Conservation (phyloP, 1,140 invertebrate species). For the Himalopsyche phryganea region DNA sequence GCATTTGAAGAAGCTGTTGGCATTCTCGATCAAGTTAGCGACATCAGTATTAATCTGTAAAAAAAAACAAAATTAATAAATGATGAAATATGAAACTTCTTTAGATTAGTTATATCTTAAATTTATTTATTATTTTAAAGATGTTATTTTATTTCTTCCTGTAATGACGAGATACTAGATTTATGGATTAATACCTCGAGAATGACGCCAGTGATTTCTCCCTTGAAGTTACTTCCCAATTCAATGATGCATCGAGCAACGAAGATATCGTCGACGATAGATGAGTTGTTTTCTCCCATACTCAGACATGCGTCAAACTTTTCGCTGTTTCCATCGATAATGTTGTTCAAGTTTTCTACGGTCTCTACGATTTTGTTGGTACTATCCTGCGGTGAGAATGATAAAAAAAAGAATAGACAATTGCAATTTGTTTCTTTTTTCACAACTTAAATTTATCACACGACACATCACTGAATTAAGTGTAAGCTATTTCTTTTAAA, state of each 20-base stretch:
- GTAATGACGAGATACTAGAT: no score
- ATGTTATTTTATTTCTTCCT: no score
- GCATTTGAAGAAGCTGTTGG: neutral
- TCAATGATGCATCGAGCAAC: constrained; percentile 7
- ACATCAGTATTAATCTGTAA: constrained; percentile 3
- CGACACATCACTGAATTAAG: neutral
- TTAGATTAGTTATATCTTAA: no score
- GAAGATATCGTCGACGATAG: constrained; percentile 5
- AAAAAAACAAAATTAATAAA: neutral
- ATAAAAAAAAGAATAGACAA: no score
- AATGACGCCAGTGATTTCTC: neutral
- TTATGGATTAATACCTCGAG: neutral
- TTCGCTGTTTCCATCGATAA: neutral
- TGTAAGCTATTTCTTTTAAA: no score
- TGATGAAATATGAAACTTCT: no score
- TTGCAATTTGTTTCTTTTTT: no score
- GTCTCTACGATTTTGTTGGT: neutral
- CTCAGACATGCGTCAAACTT: constrained; percentile 2
- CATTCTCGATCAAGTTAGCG: neutral
- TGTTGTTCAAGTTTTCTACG: neutral
- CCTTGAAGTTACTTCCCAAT: neutral
- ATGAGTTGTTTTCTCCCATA: constrained; percentile 9
- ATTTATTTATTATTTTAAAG: no score
- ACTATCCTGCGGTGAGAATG: neutral
- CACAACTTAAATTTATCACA: no score